Conservation (phyloP, 2,888 invertebrate species). For the Folsomia manolachei region DNA sequence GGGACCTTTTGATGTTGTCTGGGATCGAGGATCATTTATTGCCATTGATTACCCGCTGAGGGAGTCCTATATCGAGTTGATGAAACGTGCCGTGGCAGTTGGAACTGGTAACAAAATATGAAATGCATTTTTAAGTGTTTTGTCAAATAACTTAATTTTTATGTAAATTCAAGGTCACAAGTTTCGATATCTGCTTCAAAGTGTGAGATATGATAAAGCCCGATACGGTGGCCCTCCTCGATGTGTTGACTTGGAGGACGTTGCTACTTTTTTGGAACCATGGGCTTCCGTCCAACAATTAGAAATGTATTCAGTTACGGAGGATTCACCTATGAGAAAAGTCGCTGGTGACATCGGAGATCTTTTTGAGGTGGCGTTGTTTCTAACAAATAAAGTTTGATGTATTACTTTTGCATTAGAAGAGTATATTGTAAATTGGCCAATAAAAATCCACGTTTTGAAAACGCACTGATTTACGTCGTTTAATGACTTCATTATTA, state of each 20-base stretch:
- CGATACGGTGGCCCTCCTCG: constrained; percentile 14
- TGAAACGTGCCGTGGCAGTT: constrained; percentile 26
- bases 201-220: constrained; percentile 34
- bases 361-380: constrained; percentile 18
- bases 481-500: no score
- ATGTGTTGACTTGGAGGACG: constrained; percentile 33
- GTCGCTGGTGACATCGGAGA: constrained; percentile 24
- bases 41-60: constrained; percentile 46
- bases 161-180: constrained; percentile 18
- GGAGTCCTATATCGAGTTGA: constrained; percentile 34
- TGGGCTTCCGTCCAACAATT: constrained; percentile 31
- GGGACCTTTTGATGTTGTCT: constrained; percentile 51
- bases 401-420: no score
- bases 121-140: no score
- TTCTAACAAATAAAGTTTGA: not conserved
- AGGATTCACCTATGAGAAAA: constrained; percentile 26
- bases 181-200: constrained; percentile 39
- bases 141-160: not conserved
- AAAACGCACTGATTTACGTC: no score
- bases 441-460: no score
- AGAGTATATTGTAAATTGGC: no score
- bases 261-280: constrained; percentile 25
- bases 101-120: constrained; percentile 3
- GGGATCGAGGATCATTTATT: constrained; percentile 52
- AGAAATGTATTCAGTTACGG: constrained; percentile 20